These are phyloP conservation scores for Polyploca ridens DNA, from an alignment of 2,888 invertebrate genomes.

Conservation along the genomic window DNA sequence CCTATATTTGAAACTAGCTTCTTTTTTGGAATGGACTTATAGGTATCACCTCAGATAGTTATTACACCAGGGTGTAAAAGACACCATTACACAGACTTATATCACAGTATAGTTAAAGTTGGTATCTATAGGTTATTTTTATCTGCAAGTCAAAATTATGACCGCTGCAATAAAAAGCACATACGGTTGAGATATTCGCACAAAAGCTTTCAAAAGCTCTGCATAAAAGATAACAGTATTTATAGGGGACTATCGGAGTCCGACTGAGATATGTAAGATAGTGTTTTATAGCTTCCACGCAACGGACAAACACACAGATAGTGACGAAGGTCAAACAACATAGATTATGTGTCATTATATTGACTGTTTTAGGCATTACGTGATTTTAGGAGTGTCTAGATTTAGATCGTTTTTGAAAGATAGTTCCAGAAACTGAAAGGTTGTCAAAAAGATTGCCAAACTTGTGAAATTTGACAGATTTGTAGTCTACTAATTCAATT, in stretches of 20 bases:
- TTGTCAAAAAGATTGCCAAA: no score
- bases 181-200: slow-evolving; percentile 10
- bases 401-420: no score
- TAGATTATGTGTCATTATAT: slow-evolving; percentile 11
- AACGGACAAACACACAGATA: slow-evolving; percentile 40
- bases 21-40: no score
- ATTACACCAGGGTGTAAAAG: no score
- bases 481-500: no score
- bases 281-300: slow-evolving; percentile 40
- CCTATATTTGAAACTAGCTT: no score
- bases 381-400: no score
- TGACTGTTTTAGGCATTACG: no score
- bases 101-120: slow-evolving; percentile 13
- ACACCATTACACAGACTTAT: no score
- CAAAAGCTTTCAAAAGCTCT: slow-evolving; percentile 15
- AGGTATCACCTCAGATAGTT: no score
- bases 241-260: slow-evolving; percentile 32
- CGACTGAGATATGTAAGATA: slow-evolving; percentile 24
- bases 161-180: slow-evolving; percentile 11
- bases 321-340: slow-evolving; percentile 11
- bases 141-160: slow-evolving; percentile 17
- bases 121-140: slow-evolving; percentile 23
- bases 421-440: no score
- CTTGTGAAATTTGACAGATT: no score
- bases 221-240: slow-evolving; percentile 33